These are phyloP conservation scores for Rhabdomys pumilio DNA, from an alignment of 2,797 vertebrate genomes.

Conservation along the genomic window DNA sequence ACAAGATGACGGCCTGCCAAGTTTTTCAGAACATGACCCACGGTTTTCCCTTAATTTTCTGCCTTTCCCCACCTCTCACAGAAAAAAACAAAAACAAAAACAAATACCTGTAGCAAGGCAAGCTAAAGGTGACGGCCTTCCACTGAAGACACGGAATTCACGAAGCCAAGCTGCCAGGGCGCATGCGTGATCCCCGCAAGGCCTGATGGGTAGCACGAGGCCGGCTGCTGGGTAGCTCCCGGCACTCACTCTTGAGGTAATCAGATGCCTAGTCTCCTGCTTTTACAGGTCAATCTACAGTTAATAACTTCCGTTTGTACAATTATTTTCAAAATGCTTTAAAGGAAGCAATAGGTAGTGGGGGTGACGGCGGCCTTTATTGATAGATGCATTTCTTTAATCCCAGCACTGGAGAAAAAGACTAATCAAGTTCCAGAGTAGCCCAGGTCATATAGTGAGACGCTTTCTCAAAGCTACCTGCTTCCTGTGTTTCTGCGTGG, in stretches of 20 bases:
- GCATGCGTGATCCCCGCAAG: slow-evolving; percentile 7
- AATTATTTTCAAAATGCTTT: background rate
- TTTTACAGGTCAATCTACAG: background rate
- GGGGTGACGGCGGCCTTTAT: too few relatives aligned
- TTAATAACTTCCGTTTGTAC: slow-evolving; percentile 38
- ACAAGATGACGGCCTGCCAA: background rate
- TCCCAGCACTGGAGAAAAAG: background rate
- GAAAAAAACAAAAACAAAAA: background rate
- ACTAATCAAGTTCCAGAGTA: background rate
- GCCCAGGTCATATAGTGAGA: background rate
- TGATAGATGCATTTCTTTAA: background rate
- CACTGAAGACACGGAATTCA: fast-evolving
- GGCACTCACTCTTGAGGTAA: background rate
- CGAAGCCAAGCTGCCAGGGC: background rate
- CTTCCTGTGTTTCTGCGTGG: background rate
- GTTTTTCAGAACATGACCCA: background rate
- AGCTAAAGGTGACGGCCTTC: background rate
- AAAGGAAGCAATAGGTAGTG: background rate
- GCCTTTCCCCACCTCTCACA: background rate
- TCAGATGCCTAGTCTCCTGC: too few relatives aligned
- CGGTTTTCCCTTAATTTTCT: too few relatives aligned
- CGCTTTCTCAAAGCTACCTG: background rate
- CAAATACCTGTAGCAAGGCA: background rate
- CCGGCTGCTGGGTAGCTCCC: background rate
- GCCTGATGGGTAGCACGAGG: background rate